phyloP scores from a whole-genome alignment of 2,113 vertebrate species.

The Chaenogobius annularis region DNA sequence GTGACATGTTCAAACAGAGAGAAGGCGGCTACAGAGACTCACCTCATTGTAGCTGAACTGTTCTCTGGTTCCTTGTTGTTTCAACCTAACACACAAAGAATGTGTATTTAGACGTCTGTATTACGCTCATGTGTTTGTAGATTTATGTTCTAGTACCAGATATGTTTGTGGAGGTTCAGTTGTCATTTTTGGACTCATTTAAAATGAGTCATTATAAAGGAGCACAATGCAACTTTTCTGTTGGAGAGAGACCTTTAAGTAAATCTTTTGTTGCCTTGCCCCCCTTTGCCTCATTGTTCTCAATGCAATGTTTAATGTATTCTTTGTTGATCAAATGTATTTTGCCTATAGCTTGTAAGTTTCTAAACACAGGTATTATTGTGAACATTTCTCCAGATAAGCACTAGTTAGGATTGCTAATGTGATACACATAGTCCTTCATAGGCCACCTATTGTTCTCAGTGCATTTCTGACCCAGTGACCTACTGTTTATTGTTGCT shows the following conservation, averaged over 20 bases:
- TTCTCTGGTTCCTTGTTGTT: constrained; percentile 80
- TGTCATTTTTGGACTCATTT: not conserved
- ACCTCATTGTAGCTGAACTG: constrained; percentile 86
- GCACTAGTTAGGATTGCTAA: not conserved
- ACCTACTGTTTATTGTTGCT: not conserved
- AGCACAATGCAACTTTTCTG: not conserved
- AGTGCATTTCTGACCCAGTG: not conserved
- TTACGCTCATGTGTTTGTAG: not conserved
- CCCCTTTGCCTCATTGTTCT: too few relatives aligned
- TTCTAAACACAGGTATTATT: not conserved
- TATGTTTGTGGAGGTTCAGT: not conserved
- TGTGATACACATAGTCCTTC: not conserved
- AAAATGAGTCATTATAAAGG: not conserved
- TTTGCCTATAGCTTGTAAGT: not conserved
- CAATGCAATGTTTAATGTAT: not conserved
- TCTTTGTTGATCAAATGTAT: not conserved
- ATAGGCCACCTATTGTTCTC: not conserved
- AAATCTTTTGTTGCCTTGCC: too few relatives aligned
- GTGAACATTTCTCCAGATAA: not conserved
- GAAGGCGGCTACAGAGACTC: constrained; percentile 27
- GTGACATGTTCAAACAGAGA: constrained; percentile 41
- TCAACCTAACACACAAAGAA: constrained; percentile 68
- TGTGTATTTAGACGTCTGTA: not conserved
- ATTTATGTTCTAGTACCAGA: not conserved
- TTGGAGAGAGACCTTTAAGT: not conserved